Evolutionary conservation across 2,113 vertebrate genomes (phyloP).

Genomic region (Todiramphus saurophagus): DNA sequence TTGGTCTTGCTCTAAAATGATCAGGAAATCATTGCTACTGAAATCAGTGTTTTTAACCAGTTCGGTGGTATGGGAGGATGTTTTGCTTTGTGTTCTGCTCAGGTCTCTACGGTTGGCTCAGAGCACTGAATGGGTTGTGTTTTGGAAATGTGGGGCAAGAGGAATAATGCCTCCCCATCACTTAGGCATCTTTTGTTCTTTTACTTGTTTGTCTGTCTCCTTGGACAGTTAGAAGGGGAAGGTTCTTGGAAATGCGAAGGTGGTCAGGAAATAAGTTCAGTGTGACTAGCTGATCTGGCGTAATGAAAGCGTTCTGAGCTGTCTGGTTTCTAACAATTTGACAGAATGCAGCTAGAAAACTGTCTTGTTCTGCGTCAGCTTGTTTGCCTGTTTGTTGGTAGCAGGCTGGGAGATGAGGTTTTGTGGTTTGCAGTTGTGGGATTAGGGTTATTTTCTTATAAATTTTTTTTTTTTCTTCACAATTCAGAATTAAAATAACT

Average conservation of each 20-base stretch:
- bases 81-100: not conserved
- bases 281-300: not conserved
- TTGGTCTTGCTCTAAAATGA: not conserved
- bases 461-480: not conserved
- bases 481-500: not conserved
- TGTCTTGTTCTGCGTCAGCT: not conserved
- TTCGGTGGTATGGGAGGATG: not conserved
- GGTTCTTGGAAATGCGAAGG: not conserved
- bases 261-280: not conserved
- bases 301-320: not conserved
- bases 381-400: not conserved
- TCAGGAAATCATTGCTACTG: not conserved
- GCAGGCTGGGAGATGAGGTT: not conserved
- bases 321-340: not conserved
- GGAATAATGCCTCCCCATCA: not conserved
- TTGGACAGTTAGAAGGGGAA: not conserved
- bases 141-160: not conserved
- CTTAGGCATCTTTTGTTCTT: not conserved
- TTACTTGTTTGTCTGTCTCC: not conserved
- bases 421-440: not conserved
- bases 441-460: not conserved
- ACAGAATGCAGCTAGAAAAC: not conserved
- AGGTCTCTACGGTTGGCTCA: not conserved
- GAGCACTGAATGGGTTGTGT: rapidly evolving
- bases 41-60: not conserved